These are phyloP conservation scores for Malthinus seriepunctatus DNA, from an alignment of 2,888 invertebrate genomes.

Conservation along the genomic window DNA sequence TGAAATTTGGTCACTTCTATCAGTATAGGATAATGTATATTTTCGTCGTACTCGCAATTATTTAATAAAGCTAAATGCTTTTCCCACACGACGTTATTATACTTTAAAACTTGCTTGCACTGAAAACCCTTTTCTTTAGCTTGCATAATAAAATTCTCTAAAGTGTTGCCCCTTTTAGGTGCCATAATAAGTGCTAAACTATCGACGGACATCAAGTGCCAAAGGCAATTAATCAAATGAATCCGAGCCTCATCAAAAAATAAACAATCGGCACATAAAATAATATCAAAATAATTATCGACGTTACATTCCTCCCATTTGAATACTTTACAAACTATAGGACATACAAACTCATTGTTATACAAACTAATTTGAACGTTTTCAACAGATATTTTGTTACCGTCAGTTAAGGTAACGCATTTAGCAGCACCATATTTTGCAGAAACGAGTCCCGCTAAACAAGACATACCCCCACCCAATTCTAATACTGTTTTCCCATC, in stretches of 20 bases:
- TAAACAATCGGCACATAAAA: slow-evolving; percentile 78
- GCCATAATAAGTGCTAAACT: slow-evolving; percentile 77
- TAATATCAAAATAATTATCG: slow-evolving; percentile 65
- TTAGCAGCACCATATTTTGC: slow-evolving; percentile 69
- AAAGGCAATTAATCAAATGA: slow-evolving; percentile 69
- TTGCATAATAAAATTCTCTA: slow-evolving; percentile 68
- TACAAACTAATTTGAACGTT: slow-evolving; percentile 70
- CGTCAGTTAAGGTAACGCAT: slow-evolving; percentile 74
- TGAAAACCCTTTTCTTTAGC: slow-evolving; percentile 63
- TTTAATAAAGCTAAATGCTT: slow-evolving; percentile 65
- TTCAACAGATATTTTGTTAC: slow-evolving; percentile 74
- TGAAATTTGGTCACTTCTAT: slow-evolving; percentile 63
- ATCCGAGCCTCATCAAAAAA: slow-evolving; percentile 76
- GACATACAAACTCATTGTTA: slow-evolving; percentile 63
- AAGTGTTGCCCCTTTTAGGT: slow-evolving; percentile 72
- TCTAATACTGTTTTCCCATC: slow-evolving; percentile 72
- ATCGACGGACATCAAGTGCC: slow-evolving; percentile 61
- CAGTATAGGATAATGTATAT: slow-evolving; percentile 73
- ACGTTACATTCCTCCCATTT: slow-evolving; percentile 57
- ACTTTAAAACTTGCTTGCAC: slow-evolving; percentile 62
- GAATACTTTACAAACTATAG: slow-evolving; percentile 58
- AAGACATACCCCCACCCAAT: slow-evolving; percentile 85
- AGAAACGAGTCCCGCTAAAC: slow-evolving; percentile 74
- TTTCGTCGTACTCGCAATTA: slow-evolving; percentile 66
- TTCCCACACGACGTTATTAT: slow-evolving; percentile 70